phyloP scores from a whole-genome alignment of 1,140 invertebrate genomes.

The Micrasema longulum region DNA sequence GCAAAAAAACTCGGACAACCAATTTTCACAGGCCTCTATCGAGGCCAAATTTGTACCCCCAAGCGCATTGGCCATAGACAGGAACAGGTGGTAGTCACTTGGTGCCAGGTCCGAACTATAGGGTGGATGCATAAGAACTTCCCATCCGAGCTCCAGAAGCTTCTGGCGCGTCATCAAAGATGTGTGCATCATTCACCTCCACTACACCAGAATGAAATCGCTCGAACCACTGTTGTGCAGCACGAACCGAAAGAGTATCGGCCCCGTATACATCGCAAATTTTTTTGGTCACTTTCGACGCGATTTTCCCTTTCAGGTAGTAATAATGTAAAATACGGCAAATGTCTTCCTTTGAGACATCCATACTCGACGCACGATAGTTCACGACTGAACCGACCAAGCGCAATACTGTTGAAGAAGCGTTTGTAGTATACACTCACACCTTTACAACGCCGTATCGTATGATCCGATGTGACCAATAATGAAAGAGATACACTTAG shows the following conservation, averaged over 20 bases:
- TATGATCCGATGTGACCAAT: constrained; percentile 8
- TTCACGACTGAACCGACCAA: constrained; percentile 53
- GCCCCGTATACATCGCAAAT: constrained; percentile 21
- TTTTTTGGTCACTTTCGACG: constrained; percentile 18
- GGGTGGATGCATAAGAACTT: background rate
- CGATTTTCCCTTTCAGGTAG: constrained; percentile 18
- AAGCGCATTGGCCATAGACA: too few species aligned
- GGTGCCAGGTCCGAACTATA: constrained; percentile 5
- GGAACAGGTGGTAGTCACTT: constrained; percentile 2
- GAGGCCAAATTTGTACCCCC: too few species aligned
- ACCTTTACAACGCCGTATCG: background rate
- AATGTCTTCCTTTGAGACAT: constrained; percentile 11
- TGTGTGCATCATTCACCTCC: constrained; percentile 1
- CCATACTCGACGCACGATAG: constrained; percentile 20
- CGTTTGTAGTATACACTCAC: constrained; percentile 16
- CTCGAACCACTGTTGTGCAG: constrained; percentile 24
- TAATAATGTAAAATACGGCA: constrained; percentile 6
- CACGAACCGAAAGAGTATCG: constrained; percentile 19
- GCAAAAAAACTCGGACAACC: constrained; percentile 20
- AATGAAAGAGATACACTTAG: constrained; percentile 18
- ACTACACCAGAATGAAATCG: constrained; percentile 17
- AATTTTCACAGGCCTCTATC: too few species aligned
- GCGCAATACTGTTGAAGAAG: constrained; percentile 21
- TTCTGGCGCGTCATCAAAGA: constrained; percentile 1
- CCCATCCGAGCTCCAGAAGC: background rate